A percentile compares a stretch with the other conserved stretches of the same genome.
phyloP scores from a whole-genome alignment of 2,888 invertebrate species.

The Elgonia sp. region DNA sequence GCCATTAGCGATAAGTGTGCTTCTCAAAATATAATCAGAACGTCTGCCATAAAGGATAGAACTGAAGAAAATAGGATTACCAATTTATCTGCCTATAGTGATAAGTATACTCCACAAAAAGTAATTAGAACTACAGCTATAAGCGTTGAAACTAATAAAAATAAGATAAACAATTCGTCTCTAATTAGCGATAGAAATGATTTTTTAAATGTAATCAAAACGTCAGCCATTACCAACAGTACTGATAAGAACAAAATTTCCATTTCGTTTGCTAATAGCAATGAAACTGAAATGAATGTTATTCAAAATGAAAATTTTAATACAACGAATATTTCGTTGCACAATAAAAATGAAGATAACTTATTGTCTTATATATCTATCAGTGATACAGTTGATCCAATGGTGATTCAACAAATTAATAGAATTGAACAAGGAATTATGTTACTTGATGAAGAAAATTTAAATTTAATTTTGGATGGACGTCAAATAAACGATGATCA shows the following conservation, averaged over 20 bases:
- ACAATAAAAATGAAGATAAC: neutral
- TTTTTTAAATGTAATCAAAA: no score
- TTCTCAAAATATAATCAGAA: neutral
- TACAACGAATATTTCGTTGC: neutral
- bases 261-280: no score
- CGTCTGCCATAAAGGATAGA: neutral
- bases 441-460: neutral
- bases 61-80: neutral
- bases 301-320: neutral
- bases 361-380: neutral
- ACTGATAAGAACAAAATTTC: no score
- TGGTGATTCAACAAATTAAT: neutral
- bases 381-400: no score
- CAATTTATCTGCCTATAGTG: neutral
- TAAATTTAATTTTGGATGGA: constrained; percentile 3
- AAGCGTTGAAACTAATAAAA: no score
- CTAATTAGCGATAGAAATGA: no score
- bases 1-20: neutral
- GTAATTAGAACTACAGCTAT: neutral
- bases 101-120: neutral
- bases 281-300: no score
- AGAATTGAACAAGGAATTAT: constrained; percentile 7
- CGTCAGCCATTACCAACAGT: no score
- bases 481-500: constrained; percentile 6
- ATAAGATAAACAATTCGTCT: no score